Base-by-base conservation (phyloP, 2,888 invertebrate genomes). In the Lasioglossum oenotherae region DNA sequence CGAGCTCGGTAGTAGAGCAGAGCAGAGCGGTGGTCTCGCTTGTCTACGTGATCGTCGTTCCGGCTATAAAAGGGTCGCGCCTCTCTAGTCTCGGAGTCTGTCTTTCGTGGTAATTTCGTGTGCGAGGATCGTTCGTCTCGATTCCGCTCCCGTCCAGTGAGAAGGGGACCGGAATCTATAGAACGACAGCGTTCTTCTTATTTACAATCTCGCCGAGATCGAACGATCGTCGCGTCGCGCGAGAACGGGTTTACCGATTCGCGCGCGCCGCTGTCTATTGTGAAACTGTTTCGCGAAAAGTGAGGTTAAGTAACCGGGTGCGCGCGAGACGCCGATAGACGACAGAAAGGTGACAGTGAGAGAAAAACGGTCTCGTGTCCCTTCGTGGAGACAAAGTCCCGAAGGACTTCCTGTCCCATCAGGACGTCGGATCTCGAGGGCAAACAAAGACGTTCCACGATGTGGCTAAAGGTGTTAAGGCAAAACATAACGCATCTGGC, bases 391-490 rank as follows among this genome's bases (percentile, higher is more conserved):
- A 16, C 64, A 64, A 27, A 16, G 60, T 72, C 35, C 19, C 60
- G 38, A 57, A 67, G 69, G 64, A 41, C 35, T 14, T 44, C 44
- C 74, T 76, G 82, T 73, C 72, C 79, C n/a, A 53, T 31, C 84
- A 89, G 88, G 75, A 91, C 89, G 87, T 87, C 90, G 88, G 89
- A 89, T 80, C 87, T 88, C 44, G 89, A 86, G 80, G 83, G 84
- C 41, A 92, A 92, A 82, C 85, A 84, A 49, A 86, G 81, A 44
- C 78, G 88, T 23, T 85, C 89, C 53, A 92, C 87, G 84, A 95
- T 95, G 95, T 95, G 95, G 95, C 92, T 95, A 44, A 95, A 95
- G 86, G 92, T 95, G 81, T 86, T 95, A 19, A 89, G 95, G 76
- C 95, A 95, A 82, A 95, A 95, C 86, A 92, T 95, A 82, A 92